Evolutionary conservation across 2,888 invertebrate genomes (phyloP).

Genomic region (Thalpophila matura): DNA sequence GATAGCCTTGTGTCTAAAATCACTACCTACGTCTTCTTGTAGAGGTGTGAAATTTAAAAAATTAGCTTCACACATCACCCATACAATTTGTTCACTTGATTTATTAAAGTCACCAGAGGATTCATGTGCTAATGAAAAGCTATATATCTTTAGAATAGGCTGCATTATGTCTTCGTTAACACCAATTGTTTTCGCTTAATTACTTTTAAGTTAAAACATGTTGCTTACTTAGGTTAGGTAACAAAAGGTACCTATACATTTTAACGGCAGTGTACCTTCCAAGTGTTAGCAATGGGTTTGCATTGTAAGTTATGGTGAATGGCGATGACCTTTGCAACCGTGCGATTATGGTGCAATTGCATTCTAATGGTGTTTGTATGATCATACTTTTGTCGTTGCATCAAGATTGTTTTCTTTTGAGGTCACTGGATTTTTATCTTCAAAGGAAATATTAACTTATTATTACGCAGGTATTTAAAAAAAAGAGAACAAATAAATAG

Average conservation of each 20-base stretch:
- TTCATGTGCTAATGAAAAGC: slow-evolving; percentile 27
- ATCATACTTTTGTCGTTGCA: slow-evolving; percentile 24
- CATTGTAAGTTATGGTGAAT: slow-evolving; percentile 46
- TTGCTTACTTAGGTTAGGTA: neutral
- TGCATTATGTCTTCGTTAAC: slow-evolving; percentile 33
- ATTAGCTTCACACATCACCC: neutral
- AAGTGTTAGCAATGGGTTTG: slow-evolving; percentile 31
- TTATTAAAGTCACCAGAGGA: neutral
- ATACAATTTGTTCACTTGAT: neutral
- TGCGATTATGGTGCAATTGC: slow-evolving; percentile 48
- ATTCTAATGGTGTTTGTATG: slow-evolving; percentile 35
- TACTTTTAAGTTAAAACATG: slow-evolving; percentile 22
- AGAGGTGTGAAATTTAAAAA: slow-evolving; percentile 25
- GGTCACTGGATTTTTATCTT: neutral
- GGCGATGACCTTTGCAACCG: slow-evolving; percentile 48
- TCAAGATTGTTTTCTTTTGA: slow-evolving; percentile 6
- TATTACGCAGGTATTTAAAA: neutral
- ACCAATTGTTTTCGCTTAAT: slow-evolving; percentile 29
- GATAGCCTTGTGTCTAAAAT: too few relatives aligned
- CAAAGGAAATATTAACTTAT: neutral
- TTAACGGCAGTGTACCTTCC: slow-evolving; percentile 18
- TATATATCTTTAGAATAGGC: slow-evolving; percentile 29
- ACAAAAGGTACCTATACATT: too few relatives aligned
- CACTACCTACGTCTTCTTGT: too few relatives aligned
- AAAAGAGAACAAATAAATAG: neutral